Evolutionary conservation across 53 echinoderm and acorn worm species (phyloP).

Genomic region (Holothuria scabra): DNA sequence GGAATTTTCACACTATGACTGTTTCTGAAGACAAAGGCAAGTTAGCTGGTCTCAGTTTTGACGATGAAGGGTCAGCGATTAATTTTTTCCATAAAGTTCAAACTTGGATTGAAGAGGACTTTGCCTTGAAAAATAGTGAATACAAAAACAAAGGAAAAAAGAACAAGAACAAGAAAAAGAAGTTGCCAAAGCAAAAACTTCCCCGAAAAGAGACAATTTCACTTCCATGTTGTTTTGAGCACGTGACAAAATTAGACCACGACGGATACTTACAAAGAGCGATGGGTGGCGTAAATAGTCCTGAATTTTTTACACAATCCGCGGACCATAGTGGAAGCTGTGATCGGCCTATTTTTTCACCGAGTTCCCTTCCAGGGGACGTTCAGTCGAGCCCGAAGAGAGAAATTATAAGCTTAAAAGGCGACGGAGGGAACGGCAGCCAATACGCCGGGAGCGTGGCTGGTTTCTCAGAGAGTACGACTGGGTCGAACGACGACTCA

Average conservation of each 20-base stretch:
- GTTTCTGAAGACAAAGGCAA: constrained; percentile 63
- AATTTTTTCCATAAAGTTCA: constrained; percentile 76
- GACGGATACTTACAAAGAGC: constrained; percentile 66
- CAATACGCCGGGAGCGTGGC: constrained; percentile 42
- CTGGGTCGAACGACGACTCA: constrained; percentile 83
- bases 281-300: constrained; percentile 42
- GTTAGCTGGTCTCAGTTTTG: constrained; percentile 94
- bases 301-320: constrained; percentile 27
- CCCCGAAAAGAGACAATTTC: constrained; percentile 91
- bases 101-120: constrained; percentile 73
- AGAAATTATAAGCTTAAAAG: constrained; percentile 26
- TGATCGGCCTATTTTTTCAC: constrained; percentile 6
- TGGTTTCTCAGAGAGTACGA: constrained; percentile 82
- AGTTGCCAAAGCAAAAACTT: constrained; percentile 59
- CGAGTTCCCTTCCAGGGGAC: constrained; percentile 16
- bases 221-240: constrained; percentile 96
- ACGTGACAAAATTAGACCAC: constrained; percentile 89
- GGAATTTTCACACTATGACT: constrained; percentile 88
- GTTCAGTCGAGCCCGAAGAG: constrained; percentile 23
- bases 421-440: constrained; percentile 38
- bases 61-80: constrained; percentile 74
- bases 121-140: constrained; percentile 49
- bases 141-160: constrained; percentile 71
- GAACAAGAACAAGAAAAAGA: constrained; percentile 76
- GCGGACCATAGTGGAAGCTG: constrained; percentile 29